Evolutionary conservation across 2,888 invertebrate species (phyloP).

Genomic region (Campoplex nolae): DNA sequence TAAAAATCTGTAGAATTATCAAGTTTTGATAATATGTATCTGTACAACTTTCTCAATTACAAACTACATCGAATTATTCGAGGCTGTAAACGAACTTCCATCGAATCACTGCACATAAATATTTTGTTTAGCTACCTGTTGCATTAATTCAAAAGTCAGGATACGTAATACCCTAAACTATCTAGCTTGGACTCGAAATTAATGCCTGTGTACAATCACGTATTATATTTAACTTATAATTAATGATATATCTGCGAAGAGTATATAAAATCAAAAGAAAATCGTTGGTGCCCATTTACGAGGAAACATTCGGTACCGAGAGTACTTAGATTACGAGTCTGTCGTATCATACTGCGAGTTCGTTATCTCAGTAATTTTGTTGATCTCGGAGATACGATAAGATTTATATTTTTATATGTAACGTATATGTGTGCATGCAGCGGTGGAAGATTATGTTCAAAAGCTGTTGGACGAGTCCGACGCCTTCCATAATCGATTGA

Average conservation of each 20-base stretch:
- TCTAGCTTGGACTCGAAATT: slow-evolving; percentile 50
- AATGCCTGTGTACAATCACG: slow-evolving; percentile 35
- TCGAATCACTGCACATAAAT: slow-evolving; percentile 39
- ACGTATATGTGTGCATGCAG: background rate
- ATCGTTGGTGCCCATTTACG: slow-evolving; percentile 25
- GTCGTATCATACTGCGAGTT: slow-evolving; percentile 18
- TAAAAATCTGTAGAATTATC: background rate
- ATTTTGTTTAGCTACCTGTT: slow-evolving; percentile 48
- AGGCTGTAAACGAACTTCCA: slow-evolving; percentile 29
- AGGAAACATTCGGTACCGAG: slow-evolving; percentile 15
- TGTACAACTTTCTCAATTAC: background rate
- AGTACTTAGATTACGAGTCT: slow-evolving; percentile 44
- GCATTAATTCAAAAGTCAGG: slow-evolving; percentile 59
- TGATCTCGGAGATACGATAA: slow-evolving; percentile 43
- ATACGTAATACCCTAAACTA: slow-evolving; percentile 47
- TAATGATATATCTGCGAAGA: slow-evolving; percentile 52
- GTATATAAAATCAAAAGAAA: slow-evolving; percentile 32
- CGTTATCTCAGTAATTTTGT: slow-evolving; percentile 60
- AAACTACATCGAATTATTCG: slow-evolving; percentile 28
- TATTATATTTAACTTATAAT: slow-evolving; percentile 46
- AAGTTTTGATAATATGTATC: background rate
- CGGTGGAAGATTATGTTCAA: slow-evolving; percentile 3
- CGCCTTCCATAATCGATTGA: slow-evolving; percentile 11
- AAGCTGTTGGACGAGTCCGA: slow-evolving; percentile 39
- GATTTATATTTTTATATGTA: slow-evolving; percentile 1